A percentile compares a stretch with the other conserved stretches of the same genome.
Conservation (phyloP, 2,888 invertebrate genomes). For the Tineola bisselliella region DNA sequence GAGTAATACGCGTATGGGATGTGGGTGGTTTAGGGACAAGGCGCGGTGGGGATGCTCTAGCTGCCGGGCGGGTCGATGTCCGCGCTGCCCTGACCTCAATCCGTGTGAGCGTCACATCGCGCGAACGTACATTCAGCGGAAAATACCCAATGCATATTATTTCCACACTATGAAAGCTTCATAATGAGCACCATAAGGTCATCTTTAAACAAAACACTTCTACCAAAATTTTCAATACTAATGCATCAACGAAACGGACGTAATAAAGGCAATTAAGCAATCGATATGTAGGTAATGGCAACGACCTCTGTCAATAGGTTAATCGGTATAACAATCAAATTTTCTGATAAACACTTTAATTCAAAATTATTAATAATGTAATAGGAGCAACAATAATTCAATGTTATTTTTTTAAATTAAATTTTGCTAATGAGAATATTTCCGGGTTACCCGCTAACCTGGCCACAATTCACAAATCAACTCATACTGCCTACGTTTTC, state of each 20-base stretch:
- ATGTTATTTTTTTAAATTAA: no score
- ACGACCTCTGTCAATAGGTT: conserved; percentile 1
- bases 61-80: conserved; percentile 50
- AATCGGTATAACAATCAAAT: neutral
- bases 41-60: conserved; percentile 18
- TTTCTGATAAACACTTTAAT: neutral
- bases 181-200: neutral
- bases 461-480: conserved; percentile 21
- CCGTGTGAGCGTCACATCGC: conserved; percentile 64
- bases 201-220: neutral
- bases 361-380: neutral
- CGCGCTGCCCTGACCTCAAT: conserved; percentile 65
- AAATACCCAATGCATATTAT: conserved; percentile 48
- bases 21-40: conserved; percentile 18
- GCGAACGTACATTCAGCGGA: conserved; percentile 59
- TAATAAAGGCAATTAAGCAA: neutral
- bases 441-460: conserved; percentile 46
- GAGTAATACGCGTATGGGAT: conserved; percentile 18
- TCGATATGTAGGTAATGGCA: neutral
- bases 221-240: no score
- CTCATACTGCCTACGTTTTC: conserved; percentile 22
- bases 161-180: conserved; percentile 23
- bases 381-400: no score
- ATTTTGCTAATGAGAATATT: conserved; percentile 19
- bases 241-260: no score